Base-by-base conservation (phyloP, 1,140 invertebrate species). In the Aphelenchoides fujianensis region DNA sequence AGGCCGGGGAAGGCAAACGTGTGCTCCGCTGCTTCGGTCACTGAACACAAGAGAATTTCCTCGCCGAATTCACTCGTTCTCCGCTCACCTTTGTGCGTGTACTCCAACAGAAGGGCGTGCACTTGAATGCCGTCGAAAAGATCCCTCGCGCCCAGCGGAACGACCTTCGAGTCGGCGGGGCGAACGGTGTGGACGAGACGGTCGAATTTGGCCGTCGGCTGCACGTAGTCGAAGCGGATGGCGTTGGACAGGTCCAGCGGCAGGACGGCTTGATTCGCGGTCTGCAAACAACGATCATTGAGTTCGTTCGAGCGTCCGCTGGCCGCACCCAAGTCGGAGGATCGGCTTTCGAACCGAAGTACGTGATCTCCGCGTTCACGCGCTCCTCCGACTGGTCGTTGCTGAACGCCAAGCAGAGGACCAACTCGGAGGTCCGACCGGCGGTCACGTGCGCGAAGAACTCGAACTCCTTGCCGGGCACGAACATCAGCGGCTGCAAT, bases 1-100 rank as follows among this genome's bases (percentile, higher is more conserved):
- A 87, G 55, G 93, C 80, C 0, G 92, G n/a, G 89, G 12, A 80
- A 37, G 12, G 30, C 23, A 34, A 76, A 77, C 3, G 28, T 31
- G 35, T 69, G 72, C 23, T 77, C 78, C 34, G 74, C 37, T 12
- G 64, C 23, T 70, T 80, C 75, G 5, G 78, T 36, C 1, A 76
- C 75, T 79, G 36, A 79, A 75, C 16, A 12, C 7, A 12, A n/a
- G 1, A n/a, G 16, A n/a, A n/a, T n/a, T n/a, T n/a, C n/a, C n/a
- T n/a, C n/a, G n/a, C n/a, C n/a, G n/a, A n/a, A n/a, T n/a, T 61
- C 16, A 2, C 28, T 16, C n/a, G n/a, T n/a, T n/a, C n/a, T n/a
- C n/a, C n/a, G n/a, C 28, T 23, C 52, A 76, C 75, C 74, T 52
- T 52, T 75, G 5, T 79, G 61, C 2, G 54, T 52, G 53, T 80